Evolutionary conservation across 2,888 invertebrate species (phyloP), one percentile per base, ranked within the genome.

Genomic region (Sarcophaga subvicina): DNA sequence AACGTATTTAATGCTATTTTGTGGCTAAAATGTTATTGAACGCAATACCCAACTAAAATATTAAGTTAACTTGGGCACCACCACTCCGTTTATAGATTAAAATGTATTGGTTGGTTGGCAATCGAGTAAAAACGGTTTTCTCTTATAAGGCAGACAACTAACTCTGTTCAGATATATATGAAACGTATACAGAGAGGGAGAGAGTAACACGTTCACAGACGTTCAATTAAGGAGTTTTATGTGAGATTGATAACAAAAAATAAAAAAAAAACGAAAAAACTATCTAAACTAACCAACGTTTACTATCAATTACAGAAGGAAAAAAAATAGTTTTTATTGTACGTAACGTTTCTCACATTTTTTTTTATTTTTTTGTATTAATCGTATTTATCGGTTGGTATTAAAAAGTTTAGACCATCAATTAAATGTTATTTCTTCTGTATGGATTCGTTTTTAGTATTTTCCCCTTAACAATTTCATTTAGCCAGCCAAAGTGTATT

Each of bases 341-440:
- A 63, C 25, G 49, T 20, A 47, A 37, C 10, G 8, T 37, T 37
- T 10, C 47, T 37, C n/a, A n/a, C n/a, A 10, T 45, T 11, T 2
- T n/a, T 67, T n/a, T 47, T 37, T 45, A 20, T n/a, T 47, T 49
- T 64, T 66, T 59, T 47, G 10, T 70, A 37, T 66, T 78, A 72
- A 78, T 72, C 20, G 66, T 25, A 83, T 83, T 86, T 86, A 83
- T 80, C 73, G 73, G 37, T 37, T 60, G 80, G 83, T 80, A 83
- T 83, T 86, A 86, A 83, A 86, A 86, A 84, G 76, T 85, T 87
- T 87, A 79, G 69, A 76, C 67, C 67, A 87, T 80, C 85, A 87
- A 87, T 87, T 87, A 84, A 87, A 81, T 87, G 67, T 66, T 83
- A 70, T 62, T 67, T 71, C 71, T 72, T 85, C 47, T 49, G 25